Conservation (phyloP, 2,113 vertebrate genomes). For the Lampris incognitus region DNA sequence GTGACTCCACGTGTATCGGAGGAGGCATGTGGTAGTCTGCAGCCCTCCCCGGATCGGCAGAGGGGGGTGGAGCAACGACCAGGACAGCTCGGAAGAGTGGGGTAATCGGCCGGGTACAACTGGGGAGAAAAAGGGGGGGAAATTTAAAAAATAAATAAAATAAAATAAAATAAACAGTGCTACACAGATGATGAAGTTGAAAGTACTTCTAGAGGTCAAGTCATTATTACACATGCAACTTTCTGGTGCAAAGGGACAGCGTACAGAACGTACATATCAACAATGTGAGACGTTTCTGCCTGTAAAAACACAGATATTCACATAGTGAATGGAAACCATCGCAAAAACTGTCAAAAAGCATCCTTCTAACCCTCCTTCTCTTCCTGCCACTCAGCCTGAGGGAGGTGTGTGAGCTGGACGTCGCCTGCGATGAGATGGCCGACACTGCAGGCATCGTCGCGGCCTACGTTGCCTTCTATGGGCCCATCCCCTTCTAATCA, state of each 20-base stretch:
- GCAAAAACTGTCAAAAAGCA: neutral
- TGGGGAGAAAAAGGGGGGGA: too few relatives aligned
- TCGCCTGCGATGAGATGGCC: constrained; percentile 85
- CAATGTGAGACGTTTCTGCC: too few relatives aligned
- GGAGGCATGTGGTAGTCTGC: too few relatives aligned
- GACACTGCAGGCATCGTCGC: constrained; percentile 81
- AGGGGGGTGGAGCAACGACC: too few relatives aligned
- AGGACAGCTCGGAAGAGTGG: too few relatives aligned
- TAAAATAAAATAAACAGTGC: neutral
- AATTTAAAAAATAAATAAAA: too few relatives aligned
- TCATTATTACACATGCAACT: neutral
- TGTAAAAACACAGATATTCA: too few relatives aligned
- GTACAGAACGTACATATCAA: neutral
- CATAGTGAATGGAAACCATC: too few relatives aligned
- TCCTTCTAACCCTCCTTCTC: neutral
- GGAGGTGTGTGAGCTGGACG: constrained; percentile 86
- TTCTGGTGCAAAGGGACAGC: neutral
- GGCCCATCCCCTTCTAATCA: constrained; percentile 81
- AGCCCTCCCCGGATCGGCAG: too few relatives aligned
- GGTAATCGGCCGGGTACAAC: too few relatives aligned
- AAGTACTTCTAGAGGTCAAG: neutral
- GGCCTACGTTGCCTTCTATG: constrained; percentile 85
- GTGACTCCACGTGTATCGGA: too few relatives aligned
- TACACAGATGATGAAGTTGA: neutral
- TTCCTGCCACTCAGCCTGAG: constrained; percentile 68